A percentile compares a stretch with the other conserved stretches of the same genome.
These are phyloP conservation scores for Oscheius myriophilus DNA, from an alignment of 2,888 invertebrate species.

Conservation along the genomic window DNA sequence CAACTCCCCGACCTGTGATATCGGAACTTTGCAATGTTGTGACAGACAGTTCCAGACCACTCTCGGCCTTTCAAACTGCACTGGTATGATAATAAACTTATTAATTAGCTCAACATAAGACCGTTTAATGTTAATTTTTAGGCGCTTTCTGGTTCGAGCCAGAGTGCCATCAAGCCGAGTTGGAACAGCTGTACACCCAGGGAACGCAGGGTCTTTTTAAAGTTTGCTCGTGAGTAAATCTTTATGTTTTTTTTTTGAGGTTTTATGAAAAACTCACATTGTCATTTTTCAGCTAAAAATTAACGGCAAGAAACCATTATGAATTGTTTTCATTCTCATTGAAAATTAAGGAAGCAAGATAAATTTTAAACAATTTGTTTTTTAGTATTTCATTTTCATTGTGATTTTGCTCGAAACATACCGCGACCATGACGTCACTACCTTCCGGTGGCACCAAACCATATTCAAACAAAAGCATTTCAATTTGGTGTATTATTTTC, in stretches of 20 bases:
- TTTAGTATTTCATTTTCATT: too few relatives aligned
- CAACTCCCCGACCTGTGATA: conserved; percentile 25
- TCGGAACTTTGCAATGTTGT: conserved; percentile 37
- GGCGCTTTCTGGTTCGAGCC: conserved; percentile 44
- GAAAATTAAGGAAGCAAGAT: too few relatives aligned
- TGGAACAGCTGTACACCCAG: conserved; percentile 41
- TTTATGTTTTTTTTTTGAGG: background rate
- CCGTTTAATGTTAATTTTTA: background rate
- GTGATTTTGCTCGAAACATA: too few relatives aligned
- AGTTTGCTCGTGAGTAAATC: conserved; percentile 40
- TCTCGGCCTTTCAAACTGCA: conserved; percentile 33
- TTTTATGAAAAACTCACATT: too few relatives aligned
- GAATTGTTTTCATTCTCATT: too few relatives aligned
- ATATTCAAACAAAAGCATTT: too few relatives aligned
- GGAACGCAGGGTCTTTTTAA: conserved; percentile 39
- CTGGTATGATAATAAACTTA: conserved; percentile 20
- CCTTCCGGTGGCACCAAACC: too few relatives aligned
- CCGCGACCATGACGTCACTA: too few relatives aligned
- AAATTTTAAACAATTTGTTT: too few relatives aligned
- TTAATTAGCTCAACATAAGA: background rate
- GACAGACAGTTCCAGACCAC: conserved; percentile 35
- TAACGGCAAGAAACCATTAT: too few relatives aligned
- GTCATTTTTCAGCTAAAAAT: too few relatives aligned
- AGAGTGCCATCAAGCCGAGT: conserved; percentile 44
- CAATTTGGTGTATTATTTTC: too few relatives aligned